Evolutionary conservation across 1,140 invertebrate species (phyloP).

Genomic region (Mercenaria mercenaria): DNA sequence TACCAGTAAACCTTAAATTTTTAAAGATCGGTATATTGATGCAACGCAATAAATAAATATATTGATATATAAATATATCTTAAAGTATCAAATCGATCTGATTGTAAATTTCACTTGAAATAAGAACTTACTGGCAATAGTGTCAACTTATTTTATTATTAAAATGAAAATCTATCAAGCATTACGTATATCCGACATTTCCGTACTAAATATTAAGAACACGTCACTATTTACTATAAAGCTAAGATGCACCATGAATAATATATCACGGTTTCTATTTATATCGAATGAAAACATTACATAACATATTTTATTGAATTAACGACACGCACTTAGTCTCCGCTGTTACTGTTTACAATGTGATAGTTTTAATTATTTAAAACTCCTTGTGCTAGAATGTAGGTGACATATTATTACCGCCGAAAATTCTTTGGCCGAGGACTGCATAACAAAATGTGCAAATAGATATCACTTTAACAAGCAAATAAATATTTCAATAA

Average conservation of each 20-base stretch:
- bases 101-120: too few species aligned
- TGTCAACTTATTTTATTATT: too few species aligned
- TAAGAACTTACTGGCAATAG: too few species aligned
- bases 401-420: too few species aligned
- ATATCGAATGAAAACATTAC: not conserved
- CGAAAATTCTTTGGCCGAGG: not conserved
- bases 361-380: too few species aligned
- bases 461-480: not conserved
- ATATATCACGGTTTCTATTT: not conserved
- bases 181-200: not conserved
- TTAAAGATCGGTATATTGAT: too few species aligned
- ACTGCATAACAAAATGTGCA: not conserved
- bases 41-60: too few species aligned
- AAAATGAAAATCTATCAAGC: too few species aligned
- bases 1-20: too few species aligned
- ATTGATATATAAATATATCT: too few species aligned
- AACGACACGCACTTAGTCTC: not conserved
- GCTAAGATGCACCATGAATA: not conserved
- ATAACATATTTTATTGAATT: not conserved
- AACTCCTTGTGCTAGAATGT: not conserved
- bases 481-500: not conserved
- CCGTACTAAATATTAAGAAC: not conserved
- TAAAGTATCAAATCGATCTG: too few species aligned
- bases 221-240: not conserved
- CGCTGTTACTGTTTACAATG: not conserved